A percentile compares a stretch with the other conserved stretches of the same genome.
Evolutionary conservation across 2,888 invertebrate genomes (phyloP).

Genomic region (Pterostichus madidus): DNA sequence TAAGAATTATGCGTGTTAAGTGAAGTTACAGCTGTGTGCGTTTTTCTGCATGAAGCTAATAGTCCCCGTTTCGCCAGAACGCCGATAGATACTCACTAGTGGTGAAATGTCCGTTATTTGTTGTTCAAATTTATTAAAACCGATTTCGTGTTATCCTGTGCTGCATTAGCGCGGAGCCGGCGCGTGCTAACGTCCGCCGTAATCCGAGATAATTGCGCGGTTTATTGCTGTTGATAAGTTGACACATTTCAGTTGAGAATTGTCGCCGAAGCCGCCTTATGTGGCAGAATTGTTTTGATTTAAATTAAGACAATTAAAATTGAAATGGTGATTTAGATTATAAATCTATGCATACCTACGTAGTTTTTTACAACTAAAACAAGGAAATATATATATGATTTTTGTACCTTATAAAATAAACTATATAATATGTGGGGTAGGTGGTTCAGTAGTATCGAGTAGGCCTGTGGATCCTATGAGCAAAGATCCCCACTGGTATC

Average conservation of each 20-base stretch:
- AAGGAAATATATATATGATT: too few species aligned
- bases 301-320: too few species aligned
- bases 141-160: slow-evolving; percentile 37
- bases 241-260: slow-evolving; percentile 28
- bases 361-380: not conserved
- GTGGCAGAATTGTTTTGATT: too few species aligned
- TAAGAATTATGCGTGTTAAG: slow-evolving; percentile 31
- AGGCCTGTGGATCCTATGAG: too few species aligned
- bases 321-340: too few species aligned
- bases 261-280: slow-evolving; percentile 11
- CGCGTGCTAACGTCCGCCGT: slow-evolving; percentile 24
- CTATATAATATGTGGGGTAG: too few species aligned
- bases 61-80: not conserved
- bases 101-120: slow-evolving; percentile 47
- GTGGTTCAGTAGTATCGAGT: too few species aligned
- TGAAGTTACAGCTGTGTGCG: slow-evolving; percentile 2
- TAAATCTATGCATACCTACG: too few species aligned
- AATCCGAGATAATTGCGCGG: slow-evolving; percentile 50
- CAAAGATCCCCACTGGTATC: too few species aligned
- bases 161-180: slow-evolving; percentile 35
- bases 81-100: slow-evolving; percentile 33
- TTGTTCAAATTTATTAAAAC: slow-evolving; percentile 52
- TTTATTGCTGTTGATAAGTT: slow-evolving; percentile 24
- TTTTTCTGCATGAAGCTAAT: not conserved
- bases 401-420: too few species aligned